Evolutionary conservation across 2,888 invertebrate genomes (phyloP).

Genomic region (Rotaria macrura): DNA sequence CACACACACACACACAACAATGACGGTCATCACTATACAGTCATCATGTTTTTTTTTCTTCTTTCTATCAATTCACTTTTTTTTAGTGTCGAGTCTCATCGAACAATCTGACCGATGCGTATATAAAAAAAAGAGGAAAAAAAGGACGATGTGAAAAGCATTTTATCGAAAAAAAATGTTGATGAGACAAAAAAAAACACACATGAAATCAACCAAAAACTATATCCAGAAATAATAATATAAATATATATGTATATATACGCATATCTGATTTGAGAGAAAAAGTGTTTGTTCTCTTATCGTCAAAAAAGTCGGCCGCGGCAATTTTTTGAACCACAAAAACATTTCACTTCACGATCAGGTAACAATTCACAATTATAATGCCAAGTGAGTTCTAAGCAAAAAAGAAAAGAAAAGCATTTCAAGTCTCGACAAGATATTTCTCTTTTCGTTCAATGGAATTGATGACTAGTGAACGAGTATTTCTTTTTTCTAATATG

Average conservation of each 20-base stretch:
- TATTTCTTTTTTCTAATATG: too few species aligned
- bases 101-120: background rate
- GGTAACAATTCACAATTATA: conserved; percentile 94
- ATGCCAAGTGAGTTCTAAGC: conserved; percentile 81
- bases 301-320: background rate
- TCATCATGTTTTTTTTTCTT: conserved; percentile 3
- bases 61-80: background rate
- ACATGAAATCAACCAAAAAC: background rate
- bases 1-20: background rate
- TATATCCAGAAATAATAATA: background rate
- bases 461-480: too few species aligned
- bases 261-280: background rate
- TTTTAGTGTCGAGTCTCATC: background rate
- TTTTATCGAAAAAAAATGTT: background rate
- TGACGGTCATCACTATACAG: conserved; percentile 2
- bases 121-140: background rate
- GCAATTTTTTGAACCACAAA: conserved; percentile 31
- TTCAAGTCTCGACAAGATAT: background rate
- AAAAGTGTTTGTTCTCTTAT: background rate
- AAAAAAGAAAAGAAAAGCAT: background rate
- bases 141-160: background rate
- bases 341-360: conserved; percentile 42
- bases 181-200: background rate
- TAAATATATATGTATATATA: too few species aligned
- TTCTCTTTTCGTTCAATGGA: too few species aligned